Evolutionary conservation across 2,888 invertebrate genomes (phyloP).

Genomic region (Andrena flavipes): DNA sequence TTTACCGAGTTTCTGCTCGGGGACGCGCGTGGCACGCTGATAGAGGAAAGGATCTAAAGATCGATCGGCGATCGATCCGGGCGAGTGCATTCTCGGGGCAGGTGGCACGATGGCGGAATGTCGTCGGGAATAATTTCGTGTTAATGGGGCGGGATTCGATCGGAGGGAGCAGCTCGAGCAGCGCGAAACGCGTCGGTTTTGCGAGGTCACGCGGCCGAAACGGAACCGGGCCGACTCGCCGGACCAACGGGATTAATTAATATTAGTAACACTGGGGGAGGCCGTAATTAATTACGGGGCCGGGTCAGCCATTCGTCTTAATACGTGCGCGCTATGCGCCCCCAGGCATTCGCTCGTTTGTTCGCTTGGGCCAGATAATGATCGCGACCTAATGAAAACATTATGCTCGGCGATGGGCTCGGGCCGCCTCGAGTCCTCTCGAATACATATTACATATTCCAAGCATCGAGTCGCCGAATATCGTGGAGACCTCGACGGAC

Average conservation of each 20-base stretch:
- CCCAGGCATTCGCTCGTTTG: slow-evolving; percentile 72
- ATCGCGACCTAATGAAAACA: slow-evolving; percentile 79
- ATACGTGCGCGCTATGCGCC: slow-evolving; percentile 71
- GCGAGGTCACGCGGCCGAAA: slow-evolving; percentile 54
- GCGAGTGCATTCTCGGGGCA: not conserved
- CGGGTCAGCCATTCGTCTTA: slow-evolving; percentile 76
- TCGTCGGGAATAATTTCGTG: slow-evolving; percentile 45
- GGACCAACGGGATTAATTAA: slow-evolving; percentile 77
- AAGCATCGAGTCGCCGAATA: not conserved
- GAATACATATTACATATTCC: slow-evolving; percentile 34
- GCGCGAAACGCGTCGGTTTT: not conserved
- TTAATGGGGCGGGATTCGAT: slow-evolving; percentile 16
- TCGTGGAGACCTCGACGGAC: too few species aligned
- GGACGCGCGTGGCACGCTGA: not conserved
- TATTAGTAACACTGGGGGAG: slow-evolving; percentile 78
- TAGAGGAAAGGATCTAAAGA: not conserved
- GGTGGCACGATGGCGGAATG: not conserved
- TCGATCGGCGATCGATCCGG: not conserved
- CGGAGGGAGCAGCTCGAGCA: not conserved
- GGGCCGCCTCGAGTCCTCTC: slow-evolving; percentile 17
- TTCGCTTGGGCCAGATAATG: slow-evolving; percentile 74
- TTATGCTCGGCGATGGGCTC: slow-evolving; percentile 69
- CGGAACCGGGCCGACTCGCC: slow-evolving; percentile 32
- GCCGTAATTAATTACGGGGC: slow-evolving; percentile 76
- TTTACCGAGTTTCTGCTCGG: too few species aligned